phyloP scores from a whole-genome alignment of 2,888 invertebrate species.

The Hoplodrina blanda region DNA sequence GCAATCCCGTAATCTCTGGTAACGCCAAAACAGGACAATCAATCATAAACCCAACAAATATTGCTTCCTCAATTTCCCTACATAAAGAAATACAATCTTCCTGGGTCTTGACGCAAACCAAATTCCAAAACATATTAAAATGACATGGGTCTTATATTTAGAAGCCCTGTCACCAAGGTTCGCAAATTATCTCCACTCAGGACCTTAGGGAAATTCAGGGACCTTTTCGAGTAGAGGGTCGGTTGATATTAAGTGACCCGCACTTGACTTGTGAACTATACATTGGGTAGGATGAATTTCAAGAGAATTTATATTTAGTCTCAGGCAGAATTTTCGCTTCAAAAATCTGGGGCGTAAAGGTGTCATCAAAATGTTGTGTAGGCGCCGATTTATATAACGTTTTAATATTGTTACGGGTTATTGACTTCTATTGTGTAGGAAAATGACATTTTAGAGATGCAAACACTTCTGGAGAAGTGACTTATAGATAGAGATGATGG shows the following conservation, averaged over 20 bases:
- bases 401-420: conserved; percentile 7
- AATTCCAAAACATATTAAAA: conserved; percentile 24
- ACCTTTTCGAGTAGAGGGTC: conserved; percentile 40
- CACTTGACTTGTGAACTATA: conserved; percentile 50
- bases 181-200: conserved; percentile 46
- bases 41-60: conserved; percentile 4
- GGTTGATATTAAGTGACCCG: conserved; percentile 48
- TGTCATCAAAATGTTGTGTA: conserved; percentile 11
- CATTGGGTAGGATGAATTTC: conserved; percentile 24
- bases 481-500: neutral
- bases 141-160: conserved; percentile 41
- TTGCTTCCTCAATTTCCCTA: conserved; percentile 12
- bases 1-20: too few relatives aligned
- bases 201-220: conserved; percentile 39
- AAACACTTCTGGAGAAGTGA: neutral
- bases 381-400: conserved; percentile 13
- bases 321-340: conserved; percentile 12
- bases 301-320: conserved; percentile 36
- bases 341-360: conserved; percentile 14
- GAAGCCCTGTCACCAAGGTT: conserved; percentile 43
- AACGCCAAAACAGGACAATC: conserved; percentile 1
- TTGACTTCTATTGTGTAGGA: neutral
- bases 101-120: neutral
- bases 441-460: neutral
- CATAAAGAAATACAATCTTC: neutral